Evolutionary conservation across 2,113 vertebrate species (phyloP).

Genomic region (Patagioenas fasciata): DNA sequence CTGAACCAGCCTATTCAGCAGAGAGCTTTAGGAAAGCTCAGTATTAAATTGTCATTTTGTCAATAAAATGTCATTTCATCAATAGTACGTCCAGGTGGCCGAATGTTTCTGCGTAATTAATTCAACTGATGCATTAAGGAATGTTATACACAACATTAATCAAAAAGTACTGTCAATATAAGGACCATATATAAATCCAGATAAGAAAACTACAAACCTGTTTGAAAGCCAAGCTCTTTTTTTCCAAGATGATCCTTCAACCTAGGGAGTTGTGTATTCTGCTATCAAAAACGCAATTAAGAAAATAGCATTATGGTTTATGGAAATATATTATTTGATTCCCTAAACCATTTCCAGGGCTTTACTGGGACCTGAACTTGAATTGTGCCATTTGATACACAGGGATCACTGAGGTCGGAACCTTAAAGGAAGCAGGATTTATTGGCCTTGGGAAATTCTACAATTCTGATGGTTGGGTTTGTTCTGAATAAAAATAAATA

Average conservation of each 20-base stretch:
- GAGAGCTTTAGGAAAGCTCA: conserved; percentile 51
- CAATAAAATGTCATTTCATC: conserved; percentile 76
- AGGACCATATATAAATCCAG: conserved; percentile 53
- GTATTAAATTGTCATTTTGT: conserved; percentile 76
- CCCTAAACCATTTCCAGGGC: background rate
- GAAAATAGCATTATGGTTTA: background rate
- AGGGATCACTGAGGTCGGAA: background rate
- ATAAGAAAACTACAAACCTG: conserved; percentile 5
- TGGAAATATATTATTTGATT: background rate
- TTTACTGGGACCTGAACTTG: background rate
- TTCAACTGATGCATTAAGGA: conserved; percentile 75
- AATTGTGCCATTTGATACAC: background rate
- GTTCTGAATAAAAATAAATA: background rate
- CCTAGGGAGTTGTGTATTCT: background rate
- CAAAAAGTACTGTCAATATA: conserved; percentile 68
- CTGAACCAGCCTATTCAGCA: background rate
- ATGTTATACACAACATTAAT: conserved; percentile 75
- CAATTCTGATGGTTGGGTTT: background rate
- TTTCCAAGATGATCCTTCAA: background rate
- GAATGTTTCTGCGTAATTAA: conserved; percentile 78
- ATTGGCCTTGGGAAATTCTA: background rate
- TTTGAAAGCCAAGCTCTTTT: background rate
- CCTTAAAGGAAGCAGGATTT: background rate
- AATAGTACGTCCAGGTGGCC: conserved; percentile 25
- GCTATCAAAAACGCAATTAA: conserved; percentile 25